Percentiles rank a stretch among this genome's conserved stretches.
Conservation (phyloP, 1,140 invertebrate genomes). For the Drosophila hydei region DNA sequence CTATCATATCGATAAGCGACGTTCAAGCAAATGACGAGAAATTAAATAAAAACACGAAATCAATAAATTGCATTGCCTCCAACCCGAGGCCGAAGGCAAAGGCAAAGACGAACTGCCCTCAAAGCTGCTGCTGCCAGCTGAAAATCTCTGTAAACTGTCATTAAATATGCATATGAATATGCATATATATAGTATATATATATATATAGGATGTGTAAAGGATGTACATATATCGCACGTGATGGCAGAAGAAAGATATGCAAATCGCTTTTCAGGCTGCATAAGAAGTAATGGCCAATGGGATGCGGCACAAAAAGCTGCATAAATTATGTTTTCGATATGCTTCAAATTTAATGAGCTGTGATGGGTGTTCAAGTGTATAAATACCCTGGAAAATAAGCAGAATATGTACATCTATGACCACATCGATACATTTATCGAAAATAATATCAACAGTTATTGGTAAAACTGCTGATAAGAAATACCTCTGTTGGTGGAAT, state of each 20-base stretch:
- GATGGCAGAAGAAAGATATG: conserved; percentile 2
- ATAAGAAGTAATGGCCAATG: conserved; percentile 26
- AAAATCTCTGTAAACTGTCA: conserved; percentile 58
- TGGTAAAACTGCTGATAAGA: too few species aligned
- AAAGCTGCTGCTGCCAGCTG: conserved; percentile 19
- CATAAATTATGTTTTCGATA: conserved; percentile 50
- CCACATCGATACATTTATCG: too few species aligned
- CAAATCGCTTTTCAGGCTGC: neutral
- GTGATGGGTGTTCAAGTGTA: conserved; percentile 1
- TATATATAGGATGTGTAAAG: conserved; percentile 1
- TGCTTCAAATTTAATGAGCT: conserved; percentile 3
- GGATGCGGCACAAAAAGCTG: conserved; percentile 17
- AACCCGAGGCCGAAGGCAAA: conserved; percentile 1
- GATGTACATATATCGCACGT: neutral
- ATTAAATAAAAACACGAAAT: conserved; percentile 73
- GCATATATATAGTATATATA: conserved; percentile 26
- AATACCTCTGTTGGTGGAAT: too few species aligned
- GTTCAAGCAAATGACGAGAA: conserved; percentile 47
- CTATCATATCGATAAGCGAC: conserved; percentile 39
- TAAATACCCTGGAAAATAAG: neutral
- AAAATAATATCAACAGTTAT: too few species aligned
- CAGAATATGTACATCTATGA: too few species aligned
- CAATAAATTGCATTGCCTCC: conserved; percentile 72
- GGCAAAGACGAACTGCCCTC: neutral
- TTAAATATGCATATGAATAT: conserved; percentile 68